Evolutionary conservation across 92 coral and sea anemone species (phyloP).

Genomic region (Chrysogorgia sp.): DNA sequence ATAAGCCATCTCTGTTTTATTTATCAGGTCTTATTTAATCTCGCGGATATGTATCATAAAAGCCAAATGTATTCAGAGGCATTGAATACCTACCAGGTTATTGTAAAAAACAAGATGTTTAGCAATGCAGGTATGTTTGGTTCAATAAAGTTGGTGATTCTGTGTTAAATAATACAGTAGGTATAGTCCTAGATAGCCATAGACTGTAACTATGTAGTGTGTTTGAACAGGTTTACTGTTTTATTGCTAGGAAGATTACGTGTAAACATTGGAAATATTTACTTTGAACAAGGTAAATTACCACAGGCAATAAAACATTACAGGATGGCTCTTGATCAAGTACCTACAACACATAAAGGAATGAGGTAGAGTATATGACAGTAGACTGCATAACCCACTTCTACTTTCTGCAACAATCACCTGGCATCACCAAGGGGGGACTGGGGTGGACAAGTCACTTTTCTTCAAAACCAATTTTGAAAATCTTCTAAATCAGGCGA

Average conservation of each 20-base stretch:
- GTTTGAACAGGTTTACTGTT: neutral
- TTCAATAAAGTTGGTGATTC: neutral
- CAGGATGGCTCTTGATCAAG: constrained; percentile 98
- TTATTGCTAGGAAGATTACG: constrained; percentile 76
- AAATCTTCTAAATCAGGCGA: no score
- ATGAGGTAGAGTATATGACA: constrained; percentile 93
- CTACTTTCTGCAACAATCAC: no score
- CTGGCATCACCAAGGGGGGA: no score
- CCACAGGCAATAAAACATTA: constrained; percentile 97
- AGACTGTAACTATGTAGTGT: neutral
- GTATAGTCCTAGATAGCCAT: neutral
- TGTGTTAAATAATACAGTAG: neutral
- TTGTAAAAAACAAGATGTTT: constrained; percentile 99
- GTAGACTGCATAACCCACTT: no score
- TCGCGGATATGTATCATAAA: constrained; percentile 92
- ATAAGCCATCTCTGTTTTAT: neutral
- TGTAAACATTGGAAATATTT: constrained; percentile 98
- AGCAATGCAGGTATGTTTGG: constrained; percentile 89
- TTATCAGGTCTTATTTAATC: constrained; percentile 85
- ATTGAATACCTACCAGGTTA: constrained; percentile 95
- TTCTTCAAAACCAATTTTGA: no score
- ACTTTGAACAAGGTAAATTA: constrained; percentile 92
- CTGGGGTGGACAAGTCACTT: no score
- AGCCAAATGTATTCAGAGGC: constrained; percentile 95
- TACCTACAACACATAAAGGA: constrained; percentile 95